Percentiles rank a stretch among this genome's conserved stretches.
Evolutionary conservation across 2,888 invertebrate species (phyloP).

Genomic region (Pachymerium ferrugineum): DNA sequence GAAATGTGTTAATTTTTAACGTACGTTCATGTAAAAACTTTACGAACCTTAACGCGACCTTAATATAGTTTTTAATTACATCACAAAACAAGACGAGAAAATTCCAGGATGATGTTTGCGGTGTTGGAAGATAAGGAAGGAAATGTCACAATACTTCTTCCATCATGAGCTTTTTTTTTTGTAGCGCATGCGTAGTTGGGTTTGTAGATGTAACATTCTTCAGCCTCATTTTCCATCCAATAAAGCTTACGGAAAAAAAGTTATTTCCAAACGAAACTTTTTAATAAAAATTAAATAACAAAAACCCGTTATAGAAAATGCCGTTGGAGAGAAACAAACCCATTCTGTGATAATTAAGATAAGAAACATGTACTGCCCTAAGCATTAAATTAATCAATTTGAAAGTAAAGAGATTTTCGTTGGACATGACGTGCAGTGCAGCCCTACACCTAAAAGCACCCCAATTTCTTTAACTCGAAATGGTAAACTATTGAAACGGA

Average conservation of each 20-base stretch:
- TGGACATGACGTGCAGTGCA: slow-evolving; percentile 1
- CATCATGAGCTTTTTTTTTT: neutral
- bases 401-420: slow-evolving; percentile 12
- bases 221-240: no score
- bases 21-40: no score
- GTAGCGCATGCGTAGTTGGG: neutral
- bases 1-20: no score
- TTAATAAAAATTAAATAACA: no score
- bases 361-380: slow-evolving; percentile 10
- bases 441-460: slow-evolving; percentile 6
- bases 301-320: no score
- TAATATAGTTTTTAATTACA: slow-evolving; percentile 12
- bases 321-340: neutral
- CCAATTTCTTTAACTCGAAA: neutral
- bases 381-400: slow-evolving; percentile 24
- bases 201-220: no score
- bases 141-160: slow-evolving; percentile 11
- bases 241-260: no score
- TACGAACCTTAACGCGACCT: slow-evolving; percentile 3
- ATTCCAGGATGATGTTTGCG: slow-evolving; percentile 12
- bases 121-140: slow-evolving; percentile 11
- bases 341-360: neutral
- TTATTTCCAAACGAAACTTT: no score
- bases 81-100: neutral
- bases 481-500: neutral